Evolutionary conservation across 2,888 invertebrate species (phyloP).

Genomic region (Pterobdella sp.): DNA sequence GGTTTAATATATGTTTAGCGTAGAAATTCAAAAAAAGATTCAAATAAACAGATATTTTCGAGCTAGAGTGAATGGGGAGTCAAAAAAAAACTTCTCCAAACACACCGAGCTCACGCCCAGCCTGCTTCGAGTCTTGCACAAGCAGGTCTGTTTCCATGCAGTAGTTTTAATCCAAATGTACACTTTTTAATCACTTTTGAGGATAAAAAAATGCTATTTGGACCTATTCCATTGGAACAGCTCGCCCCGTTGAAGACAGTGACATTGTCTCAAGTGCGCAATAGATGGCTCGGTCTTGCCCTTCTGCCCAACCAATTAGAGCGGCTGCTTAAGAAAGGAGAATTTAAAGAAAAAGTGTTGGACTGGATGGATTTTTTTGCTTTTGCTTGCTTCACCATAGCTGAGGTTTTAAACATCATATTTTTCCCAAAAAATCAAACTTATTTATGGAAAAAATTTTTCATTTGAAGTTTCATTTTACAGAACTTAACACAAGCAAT

Average conservation of each 20-base stretch:
- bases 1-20: no score
- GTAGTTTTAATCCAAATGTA: background rate
- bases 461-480: background rate
- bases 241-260: constrained; percentile 49
- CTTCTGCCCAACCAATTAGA: constrained; percentile 58
- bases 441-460: background rate
- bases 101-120: constrained; percentile 71
- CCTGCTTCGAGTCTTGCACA: constrained; percentile 66
- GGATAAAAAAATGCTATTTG: no score
- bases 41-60: constrained; percentile 60
- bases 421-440: no score
- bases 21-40: no score
- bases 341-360: constrained; percentile 59
- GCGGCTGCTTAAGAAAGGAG: constrained; percentile 64
- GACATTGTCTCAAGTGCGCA: constrained; percentile 43
- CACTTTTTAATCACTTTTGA: background rate
- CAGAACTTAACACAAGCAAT: constrained; percentile 26
- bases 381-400: constrained; percentile 56
- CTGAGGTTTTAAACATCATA: no score
- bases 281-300: constrained; percentile 52
- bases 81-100: constrained; percentile 56
- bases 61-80: constrained; percentile 66
- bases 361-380: constrained; percentile 70
- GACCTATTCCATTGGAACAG: constrained; percentile 41
- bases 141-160: constrained; percentile 59